Base-by-base conservation (phyloP, 2,888 invertebrate genomes). In the Agonopterix subpropinquella region DNA sequence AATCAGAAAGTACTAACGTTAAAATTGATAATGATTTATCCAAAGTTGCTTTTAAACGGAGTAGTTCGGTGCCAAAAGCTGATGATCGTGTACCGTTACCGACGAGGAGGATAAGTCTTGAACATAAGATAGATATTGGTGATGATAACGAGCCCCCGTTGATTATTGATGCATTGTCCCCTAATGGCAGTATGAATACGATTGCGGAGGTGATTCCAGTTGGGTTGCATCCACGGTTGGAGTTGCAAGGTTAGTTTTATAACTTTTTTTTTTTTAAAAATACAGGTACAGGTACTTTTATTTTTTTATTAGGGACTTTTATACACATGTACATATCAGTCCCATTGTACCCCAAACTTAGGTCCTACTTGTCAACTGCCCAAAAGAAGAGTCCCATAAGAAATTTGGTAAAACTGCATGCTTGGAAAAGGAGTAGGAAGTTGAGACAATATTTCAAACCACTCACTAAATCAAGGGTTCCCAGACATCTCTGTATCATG, bases 71-170 rank as follows among this genome's bases (percentile, higher is more conserved):
- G 0, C 87, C 87, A 1, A 87, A 88, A 64, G 72, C 72, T 0
- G 87, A 87, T 28, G 83, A 86, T 2, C 65, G 80, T 0, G 63
- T 82, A 0, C 60, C 72, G 0, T 58, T 81, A 45, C 85, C 86
- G 0, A 77, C 67, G 0, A 72, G 88, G 52, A 61, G 87, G 47
- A 81, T 86, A 44, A 89, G 87, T 55, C 67, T 89, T 1, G 89
- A 89, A 64, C 88, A 89, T 53, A 89, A 89, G 61, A 88, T 89
- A 42, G 88, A 89, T 59, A 88, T 89, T 13, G 80, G 85, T 0
- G 89, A 89, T 55, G 89, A 89, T 51, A 86, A 77, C 10, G 89
- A 89, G 62, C 89, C 89, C 0, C 89, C 89, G 1, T 59, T 89
- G 44, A 89, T 89, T 2, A 79, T 88, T 36, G 89, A 89, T 56